phyloP scores from a whole-genome alignment of 2,113 vertebrate species.

The Otis tarda region DNA sequence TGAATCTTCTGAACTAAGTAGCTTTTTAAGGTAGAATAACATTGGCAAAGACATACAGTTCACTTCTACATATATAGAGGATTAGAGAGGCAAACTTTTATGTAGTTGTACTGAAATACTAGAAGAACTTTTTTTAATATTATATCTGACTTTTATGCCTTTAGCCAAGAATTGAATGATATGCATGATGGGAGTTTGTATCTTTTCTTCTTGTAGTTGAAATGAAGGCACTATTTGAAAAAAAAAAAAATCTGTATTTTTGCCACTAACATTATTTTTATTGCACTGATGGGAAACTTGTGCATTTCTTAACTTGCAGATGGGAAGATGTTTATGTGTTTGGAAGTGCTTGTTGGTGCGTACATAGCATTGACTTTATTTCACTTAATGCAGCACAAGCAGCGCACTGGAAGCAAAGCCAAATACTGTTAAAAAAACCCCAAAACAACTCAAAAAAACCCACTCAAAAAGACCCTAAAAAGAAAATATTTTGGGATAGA shows the following conservation, averaged over 20 bases:
- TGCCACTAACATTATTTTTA: not conserved
- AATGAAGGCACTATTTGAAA: not conserved
- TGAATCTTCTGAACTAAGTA: not conserved
- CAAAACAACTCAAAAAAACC: not conserved
- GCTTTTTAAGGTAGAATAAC: not conserved
- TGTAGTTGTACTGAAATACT: not conserved
- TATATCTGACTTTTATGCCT: not conserved
- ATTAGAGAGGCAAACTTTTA: not conserved
- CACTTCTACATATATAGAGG: not conserved
- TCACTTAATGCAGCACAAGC: not conserved
- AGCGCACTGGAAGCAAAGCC: not conserved
- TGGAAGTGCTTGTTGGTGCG: not conserved
- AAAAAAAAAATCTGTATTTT: not conserved
- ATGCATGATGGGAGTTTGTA: accelerated
- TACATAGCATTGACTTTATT: not conserved
- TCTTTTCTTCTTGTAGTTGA: not conserved
- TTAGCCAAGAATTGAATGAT: not conserved
- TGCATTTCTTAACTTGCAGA: not conserved
- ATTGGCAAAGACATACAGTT: not conserved
- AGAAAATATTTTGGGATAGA: not conserved
- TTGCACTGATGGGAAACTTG: not conserved
- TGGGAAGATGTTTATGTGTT: not conserved
- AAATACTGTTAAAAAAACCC: not conserved
- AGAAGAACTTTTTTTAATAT: not conserved
- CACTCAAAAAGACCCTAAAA: not conserved